Conservation (phyloP, 2,888 invertebrate genomes). For the Trissoscelio sp. region DNA sequence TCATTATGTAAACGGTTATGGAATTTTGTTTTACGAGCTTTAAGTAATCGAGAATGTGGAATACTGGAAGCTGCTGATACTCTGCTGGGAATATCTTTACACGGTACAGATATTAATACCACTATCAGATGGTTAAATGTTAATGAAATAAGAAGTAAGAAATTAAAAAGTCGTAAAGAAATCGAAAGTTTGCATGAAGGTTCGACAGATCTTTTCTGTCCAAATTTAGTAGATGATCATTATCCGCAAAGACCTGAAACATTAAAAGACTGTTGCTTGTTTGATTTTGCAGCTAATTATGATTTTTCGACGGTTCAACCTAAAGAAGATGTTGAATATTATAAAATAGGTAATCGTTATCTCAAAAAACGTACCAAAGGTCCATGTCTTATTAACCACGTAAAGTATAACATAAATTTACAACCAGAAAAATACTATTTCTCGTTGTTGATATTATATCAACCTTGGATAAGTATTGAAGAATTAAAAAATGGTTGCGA, state of each 20-base stretch:
- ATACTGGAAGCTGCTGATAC: slow-evolving; percentile 75
- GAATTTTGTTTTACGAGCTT: slow-evolving; percentile 72
- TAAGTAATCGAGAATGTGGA: slow-evolving; percentile 76
- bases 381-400: neutral
- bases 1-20: neutral
- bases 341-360: neutral
- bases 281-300: neutral
- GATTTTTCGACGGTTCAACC: neutral
- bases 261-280: neutral
- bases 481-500: neutral
- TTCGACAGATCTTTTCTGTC: neutral
- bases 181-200: neutral
- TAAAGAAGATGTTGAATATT: slow-evolving; percentile 33
- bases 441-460: neutral
- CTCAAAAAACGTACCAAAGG: neutral
- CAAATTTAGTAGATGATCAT: neutral
- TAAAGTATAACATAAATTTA: neutral
- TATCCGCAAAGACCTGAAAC: neutral
- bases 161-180: slow-evolving; percentile 23
- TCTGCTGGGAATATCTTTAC: slow-evolving; percentile 74
- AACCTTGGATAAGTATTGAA: neutral
- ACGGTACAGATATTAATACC: slow-evolving; percentile 76
- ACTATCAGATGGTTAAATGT: slow-evolving; percentile 77
- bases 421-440: neutral
- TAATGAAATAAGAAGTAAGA: slow-evolving; percentile 45